Base-by-base conservation (phyloP, 2,113 vertebrate species). In the Scomber colias region DNA sequence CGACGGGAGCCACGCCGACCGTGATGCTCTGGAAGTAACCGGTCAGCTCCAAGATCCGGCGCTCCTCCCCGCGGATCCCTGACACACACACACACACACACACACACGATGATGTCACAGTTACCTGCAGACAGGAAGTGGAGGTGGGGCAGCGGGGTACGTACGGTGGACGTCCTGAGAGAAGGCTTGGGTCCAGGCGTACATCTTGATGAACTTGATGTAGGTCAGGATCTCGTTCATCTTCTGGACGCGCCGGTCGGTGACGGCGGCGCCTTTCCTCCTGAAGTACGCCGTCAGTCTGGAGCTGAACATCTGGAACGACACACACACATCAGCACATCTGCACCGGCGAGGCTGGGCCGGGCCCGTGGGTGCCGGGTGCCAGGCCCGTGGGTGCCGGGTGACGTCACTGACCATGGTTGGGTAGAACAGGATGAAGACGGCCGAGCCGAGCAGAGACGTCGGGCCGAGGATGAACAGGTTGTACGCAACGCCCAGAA, bases 121-220 rank as follows among this genome's bases (percentile, higher is more conserved):
- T 40, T 40, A 40, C 19, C 5, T 14, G 46, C 57, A 3, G 4
- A 60, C 64, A 13, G 11, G 24, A 1, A 7, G 1, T 1, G 6
- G 19, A 51, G 57, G 31, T 50, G 67, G 30, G 31, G 45, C 51
- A 46, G 45, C 61, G 12, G 54, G 5, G n/a, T 21, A 94, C 97
- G 94, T 93, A 98, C 97, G 95, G 89, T 94, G 95, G 59, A 98
- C 93, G 2, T 93, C 95, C 74, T 97, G 96, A 54, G 96, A 97
- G 93, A 98, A 97, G 0, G 97, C 96, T 89, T 98, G 97, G 75
- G 97, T 96, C 97, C 97, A 98, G 77, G 97, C 97, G 69, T 96
- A 98, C 97, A 98, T 98, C 95, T 98, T 98, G 91, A 98, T 97
- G 87, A 97, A 97, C 87, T 97, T 98, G 93, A 98, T 97, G 84